Percentiles rank a stretch among this genome's conserved stretches.
phyloP scores from a whole-genome alignment of 2,797 vertebrate genomes.

The Gadopsis marmoratus region DNA sequence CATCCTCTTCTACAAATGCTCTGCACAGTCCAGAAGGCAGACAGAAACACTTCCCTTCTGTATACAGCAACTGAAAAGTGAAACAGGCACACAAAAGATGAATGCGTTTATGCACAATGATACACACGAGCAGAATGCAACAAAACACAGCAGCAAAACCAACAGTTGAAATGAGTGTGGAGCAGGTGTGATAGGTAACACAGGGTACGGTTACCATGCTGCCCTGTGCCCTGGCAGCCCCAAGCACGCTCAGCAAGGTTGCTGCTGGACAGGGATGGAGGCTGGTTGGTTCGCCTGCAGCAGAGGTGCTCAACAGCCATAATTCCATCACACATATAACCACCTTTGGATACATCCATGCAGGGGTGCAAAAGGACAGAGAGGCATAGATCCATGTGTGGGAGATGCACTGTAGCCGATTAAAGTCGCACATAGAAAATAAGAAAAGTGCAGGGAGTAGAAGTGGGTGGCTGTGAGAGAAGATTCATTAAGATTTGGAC shows the following conservation, averaged over 20 bases:
- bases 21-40: conserved; percentile 46
- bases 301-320: not conserved
- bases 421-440: conserved; percentile 22
- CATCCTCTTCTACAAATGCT: not conserved
- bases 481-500: conserved; percentile 7
- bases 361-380: conserved; percentile 27
- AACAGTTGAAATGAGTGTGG: conserved; percentile 10
- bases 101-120: conserved; percentile 28
- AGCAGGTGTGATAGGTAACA: conserved; percentile 28
- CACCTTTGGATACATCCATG: conserved; percentile 5
- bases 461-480: not conserved
- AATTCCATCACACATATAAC: conserved; percentile 21
- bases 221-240: conserved; percentile 7
- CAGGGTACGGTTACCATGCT: conserved; percentile 11
- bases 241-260: not conserved
- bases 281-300: conserved; percentile 13
- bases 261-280: conserved; percentile 27
- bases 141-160: conserved; percentile 10
- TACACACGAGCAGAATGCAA: conserved; percentile 31
- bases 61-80: conserved; percentile 11
- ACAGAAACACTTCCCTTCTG: conserved; percentile 15
- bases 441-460: not conserved
- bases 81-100: conserved; percentile 24
- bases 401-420: conserved; percentile 7
- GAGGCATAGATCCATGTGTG: conserved; percentile 20